Evolutionary conservation across 2,113 vertebrate genomes (phyloP).

Genomic region (Trichechus manatus): DNA sequence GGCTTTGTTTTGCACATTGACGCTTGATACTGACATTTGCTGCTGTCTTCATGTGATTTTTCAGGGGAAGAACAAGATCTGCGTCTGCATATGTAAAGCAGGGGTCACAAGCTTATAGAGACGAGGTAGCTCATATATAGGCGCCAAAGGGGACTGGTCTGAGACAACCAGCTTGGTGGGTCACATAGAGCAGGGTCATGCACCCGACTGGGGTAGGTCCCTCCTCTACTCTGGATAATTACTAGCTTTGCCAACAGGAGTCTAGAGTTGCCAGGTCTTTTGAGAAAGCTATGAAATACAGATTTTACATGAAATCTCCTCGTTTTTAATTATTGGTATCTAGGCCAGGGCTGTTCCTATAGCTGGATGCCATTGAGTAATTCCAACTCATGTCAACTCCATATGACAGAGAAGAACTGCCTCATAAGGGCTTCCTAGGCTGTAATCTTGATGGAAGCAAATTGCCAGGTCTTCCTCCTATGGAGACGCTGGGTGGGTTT

Average conservation of each 20-base stretch:
- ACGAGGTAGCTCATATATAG: background rate
- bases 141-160: background rate
- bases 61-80: background rate
- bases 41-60: background rate
- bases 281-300: background rate
- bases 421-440: no score
- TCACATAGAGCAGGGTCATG: background rate
- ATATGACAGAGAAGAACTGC: background rate
- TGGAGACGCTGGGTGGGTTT: background rate
- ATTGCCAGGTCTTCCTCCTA: background rate
- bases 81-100: background rate
- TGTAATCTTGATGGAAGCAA: background rate
- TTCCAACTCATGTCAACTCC: background rate
- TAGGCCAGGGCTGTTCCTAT: background rate
- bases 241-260: background rate
- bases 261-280: background rate
- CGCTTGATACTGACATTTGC: background rate
- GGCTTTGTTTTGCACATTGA: background rate
- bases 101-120: background rate
- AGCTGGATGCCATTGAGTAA: background rate
- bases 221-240: background rate
- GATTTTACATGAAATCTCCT: background rate
- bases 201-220: background rate
- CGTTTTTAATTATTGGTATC: background rate
- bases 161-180: accelerated